These are phyloP conservation scores for Leptosomus discolor DNA, from an alignment of 2,113 vertebrate species.

Conservation along the genomic window DNA sequence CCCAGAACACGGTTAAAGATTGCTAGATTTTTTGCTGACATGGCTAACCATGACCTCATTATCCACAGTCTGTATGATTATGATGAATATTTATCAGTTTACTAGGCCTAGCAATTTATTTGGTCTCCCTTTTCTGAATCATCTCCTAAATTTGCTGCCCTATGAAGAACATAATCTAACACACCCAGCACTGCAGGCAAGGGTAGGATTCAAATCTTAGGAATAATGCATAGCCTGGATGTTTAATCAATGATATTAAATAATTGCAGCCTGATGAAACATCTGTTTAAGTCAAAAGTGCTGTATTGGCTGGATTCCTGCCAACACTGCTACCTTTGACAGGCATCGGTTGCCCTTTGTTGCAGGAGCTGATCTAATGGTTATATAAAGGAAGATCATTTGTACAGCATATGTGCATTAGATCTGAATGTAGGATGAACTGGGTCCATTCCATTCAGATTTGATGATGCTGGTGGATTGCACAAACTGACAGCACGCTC, in stretches of 20 bases:
- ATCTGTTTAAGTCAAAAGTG: background rate
- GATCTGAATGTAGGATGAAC: background rate
- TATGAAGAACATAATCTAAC: background rate
- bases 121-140: background rate
- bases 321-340: background rate
- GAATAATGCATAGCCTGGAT: background rate
- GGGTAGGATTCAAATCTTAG: background rate
- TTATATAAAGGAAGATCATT: background rate
- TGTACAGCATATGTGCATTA: accelerated
- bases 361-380: background rate
- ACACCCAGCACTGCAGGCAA: background rate
- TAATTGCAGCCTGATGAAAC: background rate
- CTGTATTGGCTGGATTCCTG: background rate
- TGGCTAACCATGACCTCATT: background rate
- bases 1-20: background rate
- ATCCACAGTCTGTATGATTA: background rate
- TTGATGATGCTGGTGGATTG: background rate
- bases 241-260: background rate
- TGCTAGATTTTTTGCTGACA: background rate
- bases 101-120: background rate
- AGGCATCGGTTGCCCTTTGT: background rate
- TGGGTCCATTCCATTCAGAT: background rate
- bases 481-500: background rate
- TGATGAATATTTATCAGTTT: background rate
- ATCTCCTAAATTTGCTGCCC: background rate